These are phyloP conservation scores for Stenolophus ochropezus DNA, from an alignment of 2,888 invertebrate genomes.

Conservation along the genomic window DNA sequence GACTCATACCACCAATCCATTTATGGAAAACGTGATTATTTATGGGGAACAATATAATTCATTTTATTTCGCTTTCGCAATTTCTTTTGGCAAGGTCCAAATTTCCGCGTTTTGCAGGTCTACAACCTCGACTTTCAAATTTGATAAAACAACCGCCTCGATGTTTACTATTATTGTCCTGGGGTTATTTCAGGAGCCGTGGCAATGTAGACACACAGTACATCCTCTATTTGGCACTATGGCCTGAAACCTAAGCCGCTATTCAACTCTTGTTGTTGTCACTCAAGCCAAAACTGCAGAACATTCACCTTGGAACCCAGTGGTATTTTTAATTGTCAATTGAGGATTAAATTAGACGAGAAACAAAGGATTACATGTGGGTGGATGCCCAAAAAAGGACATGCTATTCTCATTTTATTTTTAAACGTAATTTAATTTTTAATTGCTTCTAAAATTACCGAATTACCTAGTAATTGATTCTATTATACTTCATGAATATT, in stretches of 20 bases:
- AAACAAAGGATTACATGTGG: background rate
- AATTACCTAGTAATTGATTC: background rate
- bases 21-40: too few species aligned
- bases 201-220: background rate
- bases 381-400: background rate
- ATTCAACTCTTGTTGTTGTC: conserved; percentile 8
- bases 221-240: conserved; percentile 1
- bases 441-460: background rate
- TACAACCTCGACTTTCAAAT: conserved; percentile 32
- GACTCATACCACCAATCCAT: too few species aligned
- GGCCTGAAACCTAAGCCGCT: background rate
- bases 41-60: background rate
- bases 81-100: conserved; percentile 9
- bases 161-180: conserved; percentile 30
- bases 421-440: background rate
- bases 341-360: conserved; percentile 23
- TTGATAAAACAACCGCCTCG: conserved; percentile 21
- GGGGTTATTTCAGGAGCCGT: conserved; percentile 13
- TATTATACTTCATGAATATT: background rate
- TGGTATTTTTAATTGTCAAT: conserved; percentile 19
- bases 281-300: conserved; percentile 2
- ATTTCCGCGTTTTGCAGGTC: conserved; percentile 27
- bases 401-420: background rate
- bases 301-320: conserved; percentile 5
- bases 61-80: background rate